These are phyloP conservation scores for Mohoua ochrocephala DNA, from an alignment of 2,113 vertebrate genomes.

Conservation along the genomic window DNA sequence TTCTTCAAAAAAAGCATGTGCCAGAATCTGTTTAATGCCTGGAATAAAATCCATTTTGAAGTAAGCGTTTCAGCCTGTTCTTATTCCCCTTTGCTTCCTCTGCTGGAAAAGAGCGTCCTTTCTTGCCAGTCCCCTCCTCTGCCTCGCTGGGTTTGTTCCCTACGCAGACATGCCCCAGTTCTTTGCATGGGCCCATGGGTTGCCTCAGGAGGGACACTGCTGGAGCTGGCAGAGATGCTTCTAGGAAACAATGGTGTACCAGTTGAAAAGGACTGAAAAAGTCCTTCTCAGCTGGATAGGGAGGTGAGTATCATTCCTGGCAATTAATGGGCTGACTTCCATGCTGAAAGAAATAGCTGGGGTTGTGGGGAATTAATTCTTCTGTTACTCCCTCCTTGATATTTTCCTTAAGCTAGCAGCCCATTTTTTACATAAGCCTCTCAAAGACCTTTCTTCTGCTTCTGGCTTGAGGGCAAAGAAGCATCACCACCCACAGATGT, in stretches of 20 bases:
- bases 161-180: neutral
- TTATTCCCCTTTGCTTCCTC: neutral
- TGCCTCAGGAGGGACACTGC: neutral
- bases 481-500: neutral
- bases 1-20: conserved; percentile 76
- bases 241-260: neutral
- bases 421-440: neutral
- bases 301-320: neutral
- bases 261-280: neutral
- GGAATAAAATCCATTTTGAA: conserved; percentile 77
- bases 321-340: neutral
- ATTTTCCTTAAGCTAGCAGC: neutral
- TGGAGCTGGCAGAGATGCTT: neutral
- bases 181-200: neutral
- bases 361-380: neutral
- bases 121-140: neutral
- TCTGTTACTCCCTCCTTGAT: neutral
- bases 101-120: neutral
- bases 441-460: neutral
- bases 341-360: neutral
- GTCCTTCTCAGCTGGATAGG: neutral
- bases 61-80: neutral
- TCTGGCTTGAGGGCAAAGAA: neutral
- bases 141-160: neutral
- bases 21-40: conserved; percentile 66